Conservation (phyloP, 2,797 vertebrate genomes). For the Hybognathus amarus region DNA sequence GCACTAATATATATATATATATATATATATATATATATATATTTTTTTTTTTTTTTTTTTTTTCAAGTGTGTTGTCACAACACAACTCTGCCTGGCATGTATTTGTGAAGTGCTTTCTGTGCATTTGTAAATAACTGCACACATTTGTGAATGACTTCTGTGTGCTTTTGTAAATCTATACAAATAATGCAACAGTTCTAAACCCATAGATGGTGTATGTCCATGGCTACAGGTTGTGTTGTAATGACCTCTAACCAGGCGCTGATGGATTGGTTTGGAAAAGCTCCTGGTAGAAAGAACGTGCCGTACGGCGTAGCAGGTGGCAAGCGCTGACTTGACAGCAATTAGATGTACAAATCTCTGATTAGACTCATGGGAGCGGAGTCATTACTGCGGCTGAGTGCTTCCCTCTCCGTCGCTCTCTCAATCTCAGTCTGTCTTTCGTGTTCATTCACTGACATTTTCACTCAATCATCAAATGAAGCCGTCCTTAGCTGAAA, state of each 20-base stretch:
- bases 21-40: too few species aligned
- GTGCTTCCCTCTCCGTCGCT: slow-evolving; percentile 66
- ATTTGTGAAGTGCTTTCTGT: too few species aligned
- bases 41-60: too few species aligned
- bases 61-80: too few species aligned
- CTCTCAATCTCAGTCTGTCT: too few species aligned
- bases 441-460: too few species aligned
- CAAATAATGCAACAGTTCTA: too few species aligned
- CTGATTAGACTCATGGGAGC: slow-evolving; percentile 90
- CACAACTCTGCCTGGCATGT: too few species aligned
- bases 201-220: background rate
- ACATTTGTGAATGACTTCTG: too few species aligned
- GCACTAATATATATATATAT: too few species aligned
- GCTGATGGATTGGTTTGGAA: slow-evolving; percentile 85
- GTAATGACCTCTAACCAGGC: slow-evolving; percentile 78
- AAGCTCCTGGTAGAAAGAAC: slow-evolving; percentile 74
- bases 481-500: slow-evolving; percentile 14
- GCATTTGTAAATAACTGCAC: too few species aligned
- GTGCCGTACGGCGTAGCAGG: slow-evolving; percentile 87
- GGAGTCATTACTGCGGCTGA: slow-evolving; percentile 86
- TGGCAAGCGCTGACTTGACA: slow-evolving; percentile 90
- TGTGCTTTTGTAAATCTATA: too few species aligned
- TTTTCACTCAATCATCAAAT: slow-evolving; percentile 30
- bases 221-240: slow-evolving; percentile 80
- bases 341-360: slow-evolving; percentile 96